Evolutionary conservation across 2,888 invertebrate genomes (phyloP).

Genomic region (Halictus quadricinctus): DNA sequence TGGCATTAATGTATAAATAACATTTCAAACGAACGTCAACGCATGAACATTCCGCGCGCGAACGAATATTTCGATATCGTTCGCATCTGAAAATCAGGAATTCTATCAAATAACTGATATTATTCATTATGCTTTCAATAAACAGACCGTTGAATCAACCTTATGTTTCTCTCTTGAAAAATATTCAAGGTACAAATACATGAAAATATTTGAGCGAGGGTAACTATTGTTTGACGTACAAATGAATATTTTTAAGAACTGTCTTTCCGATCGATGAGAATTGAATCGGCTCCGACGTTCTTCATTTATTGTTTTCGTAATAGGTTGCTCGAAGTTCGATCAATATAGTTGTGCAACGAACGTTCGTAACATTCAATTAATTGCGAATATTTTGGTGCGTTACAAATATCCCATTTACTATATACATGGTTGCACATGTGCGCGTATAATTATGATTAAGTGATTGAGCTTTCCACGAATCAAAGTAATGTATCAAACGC

Average conservation of each 20-base stretch:
- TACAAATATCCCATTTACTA: neutral
- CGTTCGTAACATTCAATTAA: neutral
- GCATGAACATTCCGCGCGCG: neutral
- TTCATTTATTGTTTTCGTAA: neutral
- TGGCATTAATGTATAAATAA: neutral
- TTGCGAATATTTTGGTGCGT: neutral
- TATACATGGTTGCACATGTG: neutral
- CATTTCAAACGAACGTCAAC: neutral
- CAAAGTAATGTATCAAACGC: neutral
- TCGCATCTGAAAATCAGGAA: neutral
- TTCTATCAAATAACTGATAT: neutral
- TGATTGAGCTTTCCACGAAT: neutral
- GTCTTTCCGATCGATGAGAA: neutral
- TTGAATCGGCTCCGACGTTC: neutral
- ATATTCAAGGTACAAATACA: neutral
- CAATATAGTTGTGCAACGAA: neutral
- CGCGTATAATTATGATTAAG: neutral
- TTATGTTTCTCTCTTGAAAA: neutral
- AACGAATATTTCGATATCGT: neutral
- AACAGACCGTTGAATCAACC: neutral
- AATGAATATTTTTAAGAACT: constrained; percentile 4
- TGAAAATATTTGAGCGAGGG: neutral
- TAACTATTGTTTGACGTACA: neutral
- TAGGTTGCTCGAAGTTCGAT: neutral
- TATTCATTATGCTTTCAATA: neutral